Conservation (phyloP, 2,113 vertebrate species). For the Dinomys branickii region DNA sequence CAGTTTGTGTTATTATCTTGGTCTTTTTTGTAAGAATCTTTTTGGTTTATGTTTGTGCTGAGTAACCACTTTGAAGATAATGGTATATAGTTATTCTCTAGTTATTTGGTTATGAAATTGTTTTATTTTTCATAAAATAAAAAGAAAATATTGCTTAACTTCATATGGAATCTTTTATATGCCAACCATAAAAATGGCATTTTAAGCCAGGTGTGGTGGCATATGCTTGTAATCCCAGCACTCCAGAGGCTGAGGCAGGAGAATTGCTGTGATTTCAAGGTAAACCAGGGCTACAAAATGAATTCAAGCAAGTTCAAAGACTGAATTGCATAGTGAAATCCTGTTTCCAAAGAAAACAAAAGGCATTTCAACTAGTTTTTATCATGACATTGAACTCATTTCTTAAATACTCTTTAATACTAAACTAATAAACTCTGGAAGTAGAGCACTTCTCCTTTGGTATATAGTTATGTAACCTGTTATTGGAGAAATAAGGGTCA, state of each 20-base stretch:
- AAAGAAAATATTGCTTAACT: conserved; percentile 47
- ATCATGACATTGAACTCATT: not conserved
- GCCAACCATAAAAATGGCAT: not conserved
- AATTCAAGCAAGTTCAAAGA: not conserved
- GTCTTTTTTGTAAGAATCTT: not conserved
- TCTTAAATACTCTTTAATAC: conserved; percentile 31
- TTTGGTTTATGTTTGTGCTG: not conserved
- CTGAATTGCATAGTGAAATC: not conserved
- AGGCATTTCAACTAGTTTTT: conserved; percentile 49
- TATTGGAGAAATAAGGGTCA: not conserved
- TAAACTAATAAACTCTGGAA: conserved; percentile 20
- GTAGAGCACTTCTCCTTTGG: not conserved
- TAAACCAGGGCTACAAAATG: not conserved
- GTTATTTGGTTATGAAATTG: not conserved
- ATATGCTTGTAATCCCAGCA: not conserved
- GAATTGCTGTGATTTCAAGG: not conserved
- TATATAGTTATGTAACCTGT: not conserved
- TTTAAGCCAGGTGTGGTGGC: not conserved
- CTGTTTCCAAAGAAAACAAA: not conserved
- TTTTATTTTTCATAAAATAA: not conserved
- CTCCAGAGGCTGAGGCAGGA: not conserved
- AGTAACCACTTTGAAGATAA: not conserved
- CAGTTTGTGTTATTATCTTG: not conserved
- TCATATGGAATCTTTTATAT: conserved; percentile 38
- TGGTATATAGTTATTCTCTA: not conserved